These are phyloP conservation scores for Parthenolecanium corni DNA, from an alignment of 2,888 invertebrate genomes.

Conservation along the genomic window DNA sequence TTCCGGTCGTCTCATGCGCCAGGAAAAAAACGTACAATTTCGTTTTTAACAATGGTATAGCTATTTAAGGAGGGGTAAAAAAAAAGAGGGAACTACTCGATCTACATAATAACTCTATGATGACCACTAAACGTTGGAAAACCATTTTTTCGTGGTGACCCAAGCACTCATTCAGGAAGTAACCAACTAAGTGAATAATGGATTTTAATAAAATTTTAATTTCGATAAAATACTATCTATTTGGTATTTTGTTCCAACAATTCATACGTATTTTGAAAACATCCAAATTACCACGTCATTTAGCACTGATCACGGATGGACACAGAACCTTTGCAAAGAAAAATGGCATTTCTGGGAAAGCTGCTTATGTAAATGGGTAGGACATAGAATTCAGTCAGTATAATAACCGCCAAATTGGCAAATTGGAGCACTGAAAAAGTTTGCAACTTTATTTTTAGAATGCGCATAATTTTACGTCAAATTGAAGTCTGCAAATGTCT, in stretches of 20 bases:
- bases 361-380: slow-evolving; percentile 11
- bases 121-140: no score
- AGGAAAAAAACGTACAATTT: no score
- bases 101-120: no score
- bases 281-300: background rate
- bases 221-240: background rate
- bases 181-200: background rate
- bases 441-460: slow-evolving; percentile 2
- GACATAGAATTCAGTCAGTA: background rate
- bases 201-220: background rate
- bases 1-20: no score
- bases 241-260: background rate
- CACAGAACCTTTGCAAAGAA: slow-evolving; percentile 11
- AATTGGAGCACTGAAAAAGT: background rate
- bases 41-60: no score
- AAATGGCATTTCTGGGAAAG: background rate
- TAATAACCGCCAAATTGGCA: background rate
- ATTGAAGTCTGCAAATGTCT: background rate
- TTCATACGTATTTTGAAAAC: background rate
- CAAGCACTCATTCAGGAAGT: no score
- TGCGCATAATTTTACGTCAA: background rate
- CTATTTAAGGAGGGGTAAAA: no score
- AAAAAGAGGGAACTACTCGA: no score
- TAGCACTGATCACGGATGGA: slow-evolving; percentile 7
- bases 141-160: no score